Base-by-base conservation (phyloP, 2,113 vertebrate species). In the Myxocyprinus asiaticus region DNA sequence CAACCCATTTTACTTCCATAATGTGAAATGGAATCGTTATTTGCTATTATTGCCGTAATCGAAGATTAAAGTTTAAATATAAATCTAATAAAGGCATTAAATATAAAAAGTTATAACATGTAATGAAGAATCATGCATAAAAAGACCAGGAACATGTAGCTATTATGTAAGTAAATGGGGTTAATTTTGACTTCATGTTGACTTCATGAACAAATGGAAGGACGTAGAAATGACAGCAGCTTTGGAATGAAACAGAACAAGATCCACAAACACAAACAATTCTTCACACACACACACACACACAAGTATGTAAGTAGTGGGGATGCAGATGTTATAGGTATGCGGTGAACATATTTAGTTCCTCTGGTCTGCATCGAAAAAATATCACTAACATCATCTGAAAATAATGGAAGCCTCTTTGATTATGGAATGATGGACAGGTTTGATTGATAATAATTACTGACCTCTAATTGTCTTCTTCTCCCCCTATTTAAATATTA, bases 221-320 rank as follows among this genome's bases (percentile, higher is more conserved):
- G 14, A 3, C 14, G 6, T n/a, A n/a, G 64, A n/a, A 17, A 65
- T 44, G 22, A 66, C 47, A 51, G 8, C 53, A 9, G 33, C 45
- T 14, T 33, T 33, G 22, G 22, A 33, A 78, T 50, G 6, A 70
- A 42, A 79, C 53, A 71, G 7, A 12, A 64, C n/a, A 56, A 55
- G 11, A 10, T 17, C 14, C 33, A 50, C 33, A 78, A 62, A 71
- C 6, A 67, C 9, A 33, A 33, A 33, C 22, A 55, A 3, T 17
- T 15, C 22, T 69, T 85, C 67, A 10, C 55, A 47, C 9, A 58
- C 11, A 33, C 51, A 72, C 62, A 66, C 67, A 61, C 7, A 73
- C 55, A 77, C 48, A 81, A 4, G 6, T 72, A 68, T 17, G 47
- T 55, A 61, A 11, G 61, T 43, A 33, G 50, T 51, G 53, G 58